phyloP scores from a whole-genome alignment of 1,140 invertebrate species.

The Euglossa dilemma region DNA sequence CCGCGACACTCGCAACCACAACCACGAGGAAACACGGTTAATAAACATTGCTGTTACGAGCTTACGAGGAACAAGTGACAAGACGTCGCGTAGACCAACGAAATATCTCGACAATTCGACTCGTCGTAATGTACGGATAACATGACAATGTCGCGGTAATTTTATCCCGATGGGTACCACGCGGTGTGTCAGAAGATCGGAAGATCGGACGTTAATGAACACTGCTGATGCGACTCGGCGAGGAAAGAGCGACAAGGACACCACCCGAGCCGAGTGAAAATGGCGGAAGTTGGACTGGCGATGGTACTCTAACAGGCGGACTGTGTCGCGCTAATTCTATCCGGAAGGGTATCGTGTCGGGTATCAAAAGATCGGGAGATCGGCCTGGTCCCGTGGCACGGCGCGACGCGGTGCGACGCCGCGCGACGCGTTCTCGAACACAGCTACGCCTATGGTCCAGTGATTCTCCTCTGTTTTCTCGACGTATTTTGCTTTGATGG shows the following conservation, averaged over 20 bases:
- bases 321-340: background rate
- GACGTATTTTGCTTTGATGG: constrained; percentile 43
- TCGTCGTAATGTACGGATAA: no score
- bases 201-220: no score
- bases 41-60: no score
- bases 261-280: background rate
- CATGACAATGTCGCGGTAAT: no score
- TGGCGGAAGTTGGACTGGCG: background rate
- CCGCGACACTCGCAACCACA: no score
- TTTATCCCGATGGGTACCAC: no score
- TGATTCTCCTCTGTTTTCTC: constrained; percentile 19
- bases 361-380: background rate
- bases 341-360: background rate
- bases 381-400: background rate
- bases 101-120: no score
- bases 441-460: background rate
- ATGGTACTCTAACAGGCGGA: background rate
- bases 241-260: background rate
- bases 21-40: no score
- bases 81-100: no score
- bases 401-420: background rate
- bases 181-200: no score
- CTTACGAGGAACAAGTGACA: no score
- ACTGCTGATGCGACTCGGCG: background rate
- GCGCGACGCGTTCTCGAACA: background rate